Conservation (phyloP, 2,113 vertebrate genomes). For the Oreochromis aureus region DNA sequence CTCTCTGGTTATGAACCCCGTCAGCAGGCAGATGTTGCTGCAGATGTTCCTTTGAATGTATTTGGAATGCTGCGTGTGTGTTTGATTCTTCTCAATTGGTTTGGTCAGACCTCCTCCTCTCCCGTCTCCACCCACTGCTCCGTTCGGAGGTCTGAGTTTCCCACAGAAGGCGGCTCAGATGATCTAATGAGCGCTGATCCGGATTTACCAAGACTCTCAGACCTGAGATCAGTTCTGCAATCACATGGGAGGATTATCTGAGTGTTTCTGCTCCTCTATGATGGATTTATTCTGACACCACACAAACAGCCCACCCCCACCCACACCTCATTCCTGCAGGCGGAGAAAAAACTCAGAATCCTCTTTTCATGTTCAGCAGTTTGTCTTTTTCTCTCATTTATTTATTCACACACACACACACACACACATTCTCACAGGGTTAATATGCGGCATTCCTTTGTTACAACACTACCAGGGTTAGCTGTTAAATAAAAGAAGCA, state of each 20-base stretch:
- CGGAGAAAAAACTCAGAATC: background rate
- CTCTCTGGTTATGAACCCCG: background rate
- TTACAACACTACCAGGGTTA: background rate
- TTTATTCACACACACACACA: background rate
- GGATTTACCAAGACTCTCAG: background rate
- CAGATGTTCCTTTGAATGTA: background rate
- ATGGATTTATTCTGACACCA: background rate
- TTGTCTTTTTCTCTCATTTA: background rate
- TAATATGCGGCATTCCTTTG: background rate
- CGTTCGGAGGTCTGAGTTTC: background rate
- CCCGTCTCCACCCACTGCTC: background rate
- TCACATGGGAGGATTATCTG: background rate
- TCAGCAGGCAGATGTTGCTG: background rate
- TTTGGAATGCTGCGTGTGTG: background rate
- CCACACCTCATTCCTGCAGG: background rate
- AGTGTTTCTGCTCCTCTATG: background rate
- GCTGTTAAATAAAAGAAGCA: background rate
- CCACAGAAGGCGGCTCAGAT: background rate
- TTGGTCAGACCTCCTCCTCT: background rate
- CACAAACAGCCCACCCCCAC: background rate
- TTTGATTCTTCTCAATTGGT: background rate
- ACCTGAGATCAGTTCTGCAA: background rate
- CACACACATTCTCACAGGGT: background rate
- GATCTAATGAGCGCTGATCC: background rate
- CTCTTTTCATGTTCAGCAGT: background rate